Evolutionary conservation across 2,113 vertebrate species (phyloP).

Genomic region (Triplophysa siluroides): DNA sequence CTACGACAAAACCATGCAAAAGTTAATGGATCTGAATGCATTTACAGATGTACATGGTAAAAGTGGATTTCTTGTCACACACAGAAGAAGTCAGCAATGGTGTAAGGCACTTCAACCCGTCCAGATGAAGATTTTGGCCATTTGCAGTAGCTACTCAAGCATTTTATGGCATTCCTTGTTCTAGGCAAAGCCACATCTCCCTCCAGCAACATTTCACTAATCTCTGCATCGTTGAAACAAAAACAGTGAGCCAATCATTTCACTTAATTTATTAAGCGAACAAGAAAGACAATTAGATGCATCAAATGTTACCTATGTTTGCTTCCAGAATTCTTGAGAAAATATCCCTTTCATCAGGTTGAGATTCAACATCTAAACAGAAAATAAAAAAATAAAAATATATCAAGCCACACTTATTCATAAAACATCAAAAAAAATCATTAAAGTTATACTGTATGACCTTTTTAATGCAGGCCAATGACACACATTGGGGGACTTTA

Average conservation of each 20-base stretch:
- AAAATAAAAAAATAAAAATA: no score
- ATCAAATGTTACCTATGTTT: slow-evolving; percentile 44
- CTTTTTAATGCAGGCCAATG: no score
- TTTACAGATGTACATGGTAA: background rate
- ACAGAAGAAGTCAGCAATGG: slow-evolving; percentile 43
- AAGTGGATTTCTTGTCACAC: slow-evolving; percentile 15
- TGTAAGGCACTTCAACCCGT: slow-evolving; percentile 55
- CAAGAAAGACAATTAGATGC: background rate
- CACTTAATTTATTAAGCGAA: background rate
- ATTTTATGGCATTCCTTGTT: slow-evolving; percentile 53
- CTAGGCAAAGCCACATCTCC: slow-evolving; percentile 47
- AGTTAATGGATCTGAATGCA: background rate
- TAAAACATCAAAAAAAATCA: no score
- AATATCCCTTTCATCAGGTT: slow-evolving; percentile 35
- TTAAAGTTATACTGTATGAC: no score
- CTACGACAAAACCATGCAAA: background rate
- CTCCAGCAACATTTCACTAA: slow-evolving; percentile 31
- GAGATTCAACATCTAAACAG: slow-evolving; percentile 17
- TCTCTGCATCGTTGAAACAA: slow-evolving; percentile 7
- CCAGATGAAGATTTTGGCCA: slow-evolving; percentile 54
- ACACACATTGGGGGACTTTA: no score
- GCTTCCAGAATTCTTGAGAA: slow-evolving; percentile 48
- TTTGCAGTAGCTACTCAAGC: slow-evolving; percentile 44
- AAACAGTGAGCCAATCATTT: background rate
- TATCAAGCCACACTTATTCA: no score